These are phyloP conservation scores for Sycophila sp. DNA, from an alignment of 1,140 invertebrate species.

Conservation along the genomic window DNA sequence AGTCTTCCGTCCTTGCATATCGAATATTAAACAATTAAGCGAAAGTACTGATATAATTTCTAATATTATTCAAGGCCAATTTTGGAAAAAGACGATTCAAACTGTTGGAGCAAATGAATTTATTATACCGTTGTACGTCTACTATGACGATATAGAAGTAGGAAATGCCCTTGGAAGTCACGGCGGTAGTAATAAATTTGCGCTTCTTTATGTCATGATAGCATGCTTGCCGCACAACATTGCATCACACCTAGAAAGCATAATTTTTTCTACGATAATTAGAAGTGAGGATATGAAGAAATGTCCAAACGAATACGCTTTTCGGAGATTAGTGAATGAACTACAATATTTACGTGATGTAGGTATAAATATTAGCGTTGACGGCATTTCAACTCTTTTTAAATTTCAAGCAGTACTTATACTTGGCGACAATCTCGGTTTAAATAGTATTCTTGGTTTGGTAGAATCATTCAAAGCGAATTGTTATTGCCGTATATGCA, in stretches of 20 bases:
- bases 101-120: neutral
- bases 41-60: neutral
- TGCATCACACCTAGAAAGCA: neutral
- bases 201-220: neutral
- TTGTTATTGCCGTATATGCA: constrained; percentile 32
- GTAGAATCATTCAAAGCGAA: constrained; percentile 37
- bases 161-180: constrained; percentile 28
- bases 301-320: neutral
- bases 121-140: constrained; percentile 25
- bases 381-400: neutral
- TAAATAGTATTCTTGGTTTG: constrained; percentile 36
- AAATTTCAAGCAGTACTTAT: neutral
- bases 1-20: too few relatives aligned
- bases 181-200: constrained; percentile 12
- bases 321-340: neutral
- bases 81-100: neutral
- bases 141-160: constrained; percentile 31
- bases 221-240: neutral
- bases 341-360: neutral
- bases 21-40: neutral
- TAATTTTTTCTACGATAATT: neutral
- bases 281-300: neutral
- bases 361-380: neutral
- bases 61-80: neutral
- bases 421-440: constrained; percentile 37